Base-by-base conservation (phyloP, 2,797 vertebrate species). In the Varecia variegata region DNA sequence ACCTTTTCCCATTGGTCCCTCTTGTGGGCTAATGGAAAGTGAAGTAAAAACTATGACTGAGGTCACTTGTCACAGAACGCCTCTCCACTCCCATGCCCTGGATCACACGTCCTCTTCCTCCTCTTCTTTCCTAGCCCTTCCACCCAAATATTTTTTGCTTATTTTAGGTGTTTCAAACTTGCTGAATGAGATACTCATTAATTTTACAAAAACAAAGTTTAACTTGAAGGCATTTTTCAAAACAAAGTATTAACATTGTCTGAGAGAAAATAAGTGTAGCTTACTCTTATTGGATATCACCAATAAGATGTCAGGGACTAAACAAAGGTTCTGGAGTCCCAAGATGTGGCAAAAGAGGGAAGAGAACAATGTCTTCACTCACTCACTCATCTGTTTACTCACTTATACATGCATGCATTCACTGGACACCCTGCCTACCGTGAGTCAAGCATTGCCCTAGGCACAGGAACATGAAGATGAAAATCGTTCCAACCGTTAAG, bases 131-230 rank as follows among this genome's bases (percentile, higher is more conserved):
- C 88, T 77, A 54, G 60, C 38, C 25, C 17, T 81, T n/a, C 23
- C 6, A 12, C 32, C 30, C 58, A 76, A 80, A 35, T 17, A 15
- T 25, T 76, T 74, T 74, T 74, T 79, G 45, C 54, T 82, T 43
- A 15, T 62, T 88, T 81, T 20, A 20, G 54, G 17, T 80, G 18
- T 95, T 92, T 96, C 60, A 70, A 62, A 89, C 56, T 68, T 90
- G 60, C 88, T 14, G 27, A 88, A 50, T 60, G 77, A 76, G 67
- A 58, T 17, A 3, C 79, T 84, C 54, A 10, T 85, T 88, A 71
- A 90, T 96, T 92, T 93, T 58, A 76, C 21, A 76, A 84, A 95
- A 96, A 56, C n/a, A 20, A 70, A 62, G 30, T 56, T 94, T 79
- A 90, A 81, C 40, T 35, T 27, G 58, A 67, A 93, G 58, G 43